Evolutionary conservation across 64 coral and sea anemone genomes (phyloP).

Genomic region (Montipora efflorescens): DNA sequence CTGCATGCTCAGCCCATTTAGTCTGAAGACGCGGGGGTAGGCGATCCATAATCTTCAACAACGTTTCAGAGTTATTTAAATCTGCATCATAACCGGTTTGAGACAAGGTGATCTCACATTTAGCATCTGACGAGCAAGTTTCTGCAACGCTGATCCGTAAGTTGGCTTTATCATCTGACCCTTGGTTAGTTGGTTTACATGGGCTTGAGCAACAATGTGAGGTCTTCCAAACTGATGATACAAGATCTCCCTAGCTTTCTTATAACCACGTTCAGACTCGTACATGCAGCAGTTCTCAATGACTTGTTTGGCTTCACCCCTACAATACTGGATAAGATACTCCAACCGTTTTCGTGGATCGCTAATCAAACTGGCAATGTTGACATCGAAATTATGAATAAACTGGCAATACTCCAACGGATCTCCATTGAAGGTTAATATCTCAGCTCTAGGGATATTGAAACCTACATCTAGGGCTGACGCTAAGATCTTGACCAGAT

Average conservation of each 20-base stretch:
- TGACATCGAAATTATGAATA: slow-evolving; percentile 37
- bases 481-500: too few relatives aligned
- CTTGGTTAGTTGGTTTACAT: not conserved
- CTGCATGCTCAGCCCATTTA: not conserved
- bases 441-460: slow-evolving; percentile 4
- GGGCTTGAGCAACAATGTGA: slow-evolving; percentile 8
- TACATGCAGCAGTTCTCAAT: slow-evolving; percentile 35
- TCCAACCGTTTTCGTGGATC: not conserved
- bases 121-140: not conserved
- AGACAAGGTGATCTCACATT: not conserved
- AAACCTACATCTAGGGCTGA: not conserved
- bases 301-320: not conserved
- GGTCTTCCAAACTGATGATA: slow-evolving; percentile 17
- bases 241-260: slow-evolving; percentile 9
- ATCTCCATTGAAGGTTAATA: slow-evolving; percentile 39
- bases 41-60: not conserved
- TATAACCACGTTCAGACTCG: not conserved
- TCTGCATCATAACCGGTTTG: not conserved
- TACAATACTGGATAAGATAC: slow-evolving; percentile 39
- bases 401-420: slow-evolving; percentile 53
- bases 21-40: not conserved
- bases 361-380: not conserved
- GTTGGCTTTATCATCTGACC: slow-evolving; percentile 15
- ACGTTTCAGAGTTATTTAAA: not conserved
- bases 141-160: not conserved